Conservation (phyloP, 2,113 vertebrate species). For the Larimichthys polyactis region DNA sequence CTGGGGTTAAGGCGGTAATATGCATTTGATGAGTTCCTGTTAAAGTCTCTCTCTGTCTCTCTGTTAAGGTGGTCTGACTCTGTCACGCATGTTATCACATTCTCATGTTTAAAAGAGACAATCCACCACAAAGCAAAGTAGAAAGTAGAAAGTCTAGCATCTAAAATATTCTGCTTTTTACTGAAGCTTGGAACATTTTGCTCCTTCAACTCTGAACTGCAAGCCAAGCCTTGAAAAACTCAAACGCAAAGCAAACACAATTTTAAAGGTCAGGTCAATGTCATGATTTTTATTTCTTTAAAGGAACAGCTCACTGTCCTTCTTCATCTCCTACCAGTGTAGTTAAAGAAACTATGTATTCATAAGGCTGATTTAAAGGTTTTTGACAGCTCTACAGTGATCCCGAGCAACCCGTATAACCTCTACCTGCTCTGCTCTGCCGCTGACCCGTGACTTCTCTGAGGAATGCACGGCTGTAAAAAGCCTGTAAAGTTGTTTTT, state of each 20-base stretch:
- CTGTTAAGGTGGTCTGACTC: conserved; percentile 42
- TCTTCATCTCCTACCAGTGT: background rate
- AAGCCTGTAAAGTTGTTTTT: conserved; percentile 58
- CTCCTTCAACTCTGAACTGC: background rate
- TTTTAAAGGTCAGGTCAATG: conserved; percentile 6
- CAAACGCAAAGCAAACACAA: no score
- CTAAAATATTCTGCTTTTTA: background rate
- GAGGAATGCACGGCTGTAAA: conserved; percentile 69
- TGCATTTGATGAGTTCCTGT: background rate
- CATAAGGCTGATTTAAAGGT: no score
- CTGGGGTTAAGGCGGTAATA: conserved; percentile 1
- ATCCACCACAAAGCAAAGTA: conserved; percentile 4
- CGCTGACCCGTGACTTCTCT: conserved; percentile 16
- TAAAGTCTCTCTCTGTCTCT: conserved; percentile 12
- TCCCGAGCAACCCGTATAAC: conserved; percentile 18
- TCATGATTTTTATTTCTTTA: background rate
- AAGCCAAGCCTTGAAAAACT: background rate
- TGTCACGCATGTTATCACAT: conserved; percentile 2
- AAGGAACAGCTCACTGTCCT: background rate
- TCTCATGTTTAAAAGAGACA: conserved; percentile 20
- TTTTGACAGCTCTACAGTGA: background rate
- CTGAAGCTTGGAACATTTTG: background rate
- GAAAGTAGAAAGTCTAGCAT: background rate
- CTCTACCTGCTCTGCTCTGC: conserved; percentile 10
- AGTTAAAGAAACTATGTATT: background rate